phyloP scores from a whole-genome alignment of 2,113 vertebrate species.

The Spermophilus dauricus region DNA sequence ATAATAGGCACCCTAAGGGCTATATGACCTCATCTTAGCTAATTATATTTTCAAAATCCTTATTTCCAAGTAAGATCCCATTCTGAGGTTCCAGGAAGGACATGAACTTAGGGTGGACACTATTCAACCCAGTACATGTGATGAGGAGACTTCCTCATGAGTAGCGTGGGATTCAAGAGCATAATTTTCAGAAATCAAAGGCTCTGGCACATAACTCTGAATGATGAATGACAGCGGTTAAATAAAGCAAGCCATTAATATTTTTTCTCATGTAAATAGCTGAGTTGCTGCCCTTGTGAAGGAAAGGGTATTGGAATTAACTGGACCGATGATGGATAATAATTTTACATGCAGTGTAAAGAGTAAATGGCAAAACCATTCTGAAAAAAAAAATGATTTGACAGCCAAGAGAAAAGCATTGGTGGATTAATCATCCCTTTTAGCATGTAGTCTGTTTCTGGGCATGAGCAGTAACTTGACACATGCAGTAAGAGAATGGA shows the following conservation, averaged over 20 bases:
- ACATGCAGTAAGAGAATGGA: background rate
- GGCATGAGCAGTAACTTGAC: background rate
- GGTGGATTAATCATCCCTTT: background rate
- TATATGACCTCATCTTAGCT: background rate
- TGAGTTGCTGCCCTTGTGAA: background rate
- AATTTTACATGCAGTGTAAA: background rate
- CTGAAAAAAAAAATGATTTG: background rate
- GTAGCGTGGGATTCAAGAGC: background rate
- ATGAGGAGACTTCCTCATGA: background rate
- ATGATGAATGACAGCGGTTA: background rate
- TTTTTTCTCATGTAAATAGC: background rate
- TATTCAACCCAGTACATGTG: background rate
- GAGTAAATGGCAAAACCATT: background rate
- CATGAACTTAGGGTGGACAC: background rate
- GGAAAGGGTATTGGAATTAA: background rate
- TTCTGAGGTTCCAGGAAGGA: background rate
- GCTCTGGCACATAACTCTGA: background rate
- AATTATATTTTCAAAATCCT: background rate
- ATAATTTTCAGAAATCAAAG: background rate
- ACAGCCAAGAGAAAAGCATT: background rate
- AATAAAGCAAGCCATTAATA: background rate
- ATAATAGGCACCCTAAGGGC: background rate
- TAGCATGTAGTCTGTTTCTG: background rate
- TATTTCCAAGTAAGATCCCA: conserved; percentile 11
- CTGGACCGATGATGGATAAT: background rate